A percentile compares a stretch with the other conserved stretches of the same genome.
Evolutionary conservation across 2,797 vertebrate species (phyloP).

Genomic region (Fringilla coelebs): DNA sequence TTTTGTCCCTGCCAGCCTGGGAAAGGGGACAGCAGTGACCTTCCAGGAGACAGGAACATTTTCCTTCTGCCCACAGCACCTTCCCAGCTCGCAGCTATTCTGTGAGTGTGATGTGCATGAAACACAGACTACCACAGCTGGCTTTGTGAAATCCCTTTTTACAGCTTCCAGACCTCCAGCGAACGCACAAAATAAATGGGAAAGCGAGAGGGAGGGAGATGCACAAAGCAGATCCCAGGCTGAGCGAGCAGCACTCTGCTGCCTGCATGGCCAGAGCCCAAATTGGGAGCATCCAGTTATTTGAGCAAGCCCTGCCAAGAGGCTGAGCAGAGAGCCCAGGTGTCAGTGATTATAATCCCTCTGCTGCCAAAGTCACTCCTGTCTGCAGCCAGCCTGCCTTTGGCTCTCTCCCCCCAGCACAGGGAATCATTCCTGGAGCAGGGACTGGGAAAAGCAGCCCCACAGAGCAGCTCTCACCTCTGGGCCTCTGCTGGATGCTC

Average conservation of each 20-base stretch:
- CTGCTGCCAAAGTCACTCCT: conserved; percentile 22
- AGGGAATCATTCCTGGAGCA: background rate
- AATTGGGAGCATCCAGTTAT: conserved; percentile 24
- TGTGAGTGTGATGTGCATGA: background rate
- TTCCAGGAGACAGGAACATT: background rate
- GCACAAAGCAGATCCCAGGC: background rate
- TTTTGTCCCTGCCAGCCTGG: background rate
- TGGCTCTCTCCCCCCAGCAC: background rate
- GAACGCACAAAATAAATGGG: background rate
- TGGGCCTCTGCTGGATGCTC: fast-evolving
- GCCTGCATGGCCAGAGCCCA: conserved; percentile 13
- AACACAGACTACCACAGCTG: background rate
- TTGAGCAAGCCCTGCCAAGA: conserved; percentile 9
- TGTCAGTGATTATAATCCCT: conserved; percentile 41
- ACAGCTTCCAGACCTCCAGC: background rate
- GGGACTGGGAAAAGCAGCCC: background rate
- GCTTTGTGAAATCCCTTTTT: background rate
- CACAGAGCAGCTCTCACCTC: background rate
- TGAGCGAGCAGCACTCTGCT: conserved; percentile 14
- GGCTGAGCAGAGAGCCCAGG: conserved; percentile 14
- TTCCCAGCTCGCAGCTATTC: background rate
- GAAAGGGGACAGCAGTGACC: background rate
- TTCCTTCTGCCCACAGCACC: background rate
- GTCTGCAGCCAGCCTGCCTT: background rate
- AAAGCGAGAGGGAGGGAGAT: background rate